Conservation (phyloP, 2,888 invertebrate species). For the Nebria brevicollis region DNA sequence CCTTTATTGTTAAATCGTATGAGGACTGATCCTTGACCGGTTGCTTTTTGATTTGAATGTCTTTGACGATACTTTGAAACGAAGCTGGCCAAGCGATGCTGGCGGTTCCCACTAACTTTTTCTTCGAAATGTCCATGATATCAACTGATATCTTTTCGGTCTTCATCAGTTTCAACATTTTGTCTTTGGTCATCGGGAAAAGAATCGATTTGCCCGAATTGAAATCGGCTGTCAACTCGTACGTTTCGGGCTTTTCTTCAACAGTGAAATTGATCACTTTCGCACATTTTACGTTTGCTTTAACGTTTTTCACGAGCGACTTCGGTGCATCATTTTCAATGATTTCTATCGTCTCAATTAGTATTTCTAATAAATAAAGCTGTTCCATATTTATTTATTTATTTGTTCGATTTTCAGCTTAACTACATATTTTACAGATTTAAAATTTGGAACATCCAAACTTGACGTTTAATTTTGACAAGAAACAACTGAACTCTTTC, state of each 20-base stretch:
- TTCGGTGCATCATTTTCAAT: background rate
- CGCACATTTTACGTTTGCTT: constrained; percentile 20
- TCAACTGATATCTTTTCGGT: constrained; percentile 66
- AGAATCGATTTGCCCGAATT: constrained; percentile 67
- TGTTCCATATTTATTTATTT: constrained; percentile 62
- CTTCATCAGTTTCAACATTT: constrained; percentile 62
- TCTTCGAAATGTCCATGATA: constrained; percentile 61
- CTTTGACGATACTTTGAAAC: constrained; percentile 65
- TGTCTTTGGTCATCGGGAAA: constrained; percentile 65
- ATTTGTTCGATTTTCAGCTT: background rate
- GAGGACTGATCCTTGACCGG: constrained; percentile 55
- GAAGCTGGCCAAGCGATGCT: constrained; percentile 64
- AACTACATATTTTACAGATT: constrained; percentile 7
- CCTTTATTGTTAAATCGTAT: constrained; percentile 60
- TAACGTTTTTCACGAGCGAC: constrained; percentile 9
- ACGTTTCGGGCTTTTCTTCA: constrained; percentile 12
- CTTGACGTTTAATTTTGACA: constrained; percentile 15
- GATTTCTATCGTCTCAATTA: constrained; percentile 52
- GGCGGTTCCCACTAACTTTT: constrained; percentile 60
- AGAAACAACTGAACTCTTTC: constrained; percentile 6
- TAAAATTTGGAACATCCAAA: background rate
- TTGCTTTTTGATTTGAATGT: constrained; percentile 53
- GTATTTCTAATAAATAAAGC: constrained; percentile 69
- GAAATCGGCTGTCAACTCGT: constrained; percentile 57
- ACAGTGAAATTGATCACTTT: constrained; percentile 30